These are phyloP conservation scores for Panagrolaimus sp. DNA, from an alignment of 1,140 invertebrate genomes.

Conservation along the genomic window DNA sequence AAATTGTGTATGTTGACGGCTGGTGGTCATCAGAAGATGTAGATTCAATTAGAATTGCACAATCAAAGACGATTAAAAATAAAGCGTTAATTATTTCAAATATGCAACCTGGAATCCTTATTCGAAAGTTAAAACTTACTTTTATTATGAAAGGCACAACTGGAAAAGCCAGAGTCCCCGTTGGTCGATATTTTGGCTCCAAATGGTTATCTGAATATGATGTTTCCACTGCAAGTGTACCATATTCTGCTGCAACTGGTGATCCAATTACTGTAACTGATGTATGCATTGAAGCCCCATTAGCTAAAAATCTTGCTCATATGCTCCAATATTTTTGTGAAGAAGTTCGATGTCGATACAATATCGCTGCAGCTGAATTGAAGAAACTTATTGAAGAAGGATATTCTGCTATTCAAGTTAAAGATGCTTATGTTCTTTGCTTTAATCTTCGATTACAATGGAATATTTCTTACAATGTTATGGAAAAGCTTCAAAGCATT, in stretches of 20 bases:
- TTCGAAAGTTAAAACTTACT: not conserved
- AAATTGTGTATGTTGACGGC: not conserved
- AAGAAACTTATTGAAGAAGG: not conserved
- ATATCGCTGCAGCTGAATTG: not conserved
- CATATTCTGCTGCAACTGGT: no score
- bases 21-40: not conserved
- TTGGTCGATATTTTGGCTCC: not conserved
- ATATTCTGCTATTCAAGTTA: not conserved
- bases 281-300: not conserved
- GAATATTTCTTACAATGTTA: not conserved
- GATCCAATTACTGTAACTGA: not conserved
- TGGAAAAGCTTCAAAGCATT: not conserved
- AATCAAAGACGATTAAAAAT: not conserved
- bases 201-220: constrained; percentile 3
- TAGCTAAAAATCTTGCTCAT: not conserved
- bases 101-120: not conserved
- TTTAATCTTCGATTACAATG: not conserved
- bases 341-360: not conserved
- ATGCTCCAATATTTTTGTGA: constrained; percentile 7
- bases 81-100: constrained; percentile 1
- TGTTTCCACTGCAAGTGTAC: not conserved
- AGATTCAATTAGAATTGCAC: not conserved
- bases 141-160: not conserved
- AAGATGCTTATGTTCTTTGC: not conserved
- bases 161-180: not conserved